Evolutionary conservation across 2,797 vertebrate species (phyloP).

Genomic region (Aviceda leuphotes): DNA sequence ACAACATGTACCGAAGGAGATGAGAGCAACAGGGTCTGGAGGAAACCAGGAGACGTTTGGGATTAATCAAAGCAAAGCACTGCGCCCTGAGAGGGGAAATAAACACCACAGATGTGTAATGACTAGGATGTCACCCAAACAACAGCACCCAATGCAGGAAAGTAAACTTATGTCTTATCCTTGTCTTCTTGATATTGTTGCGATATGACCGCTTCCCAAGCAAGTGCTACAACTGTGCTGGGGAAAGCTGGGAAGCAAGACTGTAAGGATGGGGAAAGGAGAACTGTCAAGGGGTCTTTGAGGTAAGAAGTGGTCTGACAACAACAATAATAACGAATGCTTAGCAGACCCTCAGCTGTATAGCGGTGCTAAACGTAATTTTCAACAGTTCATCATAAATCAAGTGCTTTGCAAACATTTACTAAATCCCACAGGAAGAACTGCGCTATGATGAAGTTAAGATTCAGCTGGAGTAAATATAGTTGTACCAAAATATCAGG

Average conservation of each 20-base stretch:
- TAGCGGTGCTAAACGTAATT: not conserved
- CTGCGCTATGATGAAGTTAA: not conserved
- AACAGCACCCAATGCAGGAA: not conserved
- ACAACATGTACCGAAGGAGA: not conserved
- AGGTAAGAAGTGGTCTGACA: slow-evolving; percentile 20
- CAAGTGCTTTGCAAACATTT: slow-evolving; percentile 40
- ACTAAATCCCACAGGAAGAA: slow-evolving; percentile 51
- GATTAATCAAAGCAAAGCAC: not conserved
- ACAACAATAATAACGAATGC: not conserved
- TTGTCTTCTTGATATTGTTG: not conserved
- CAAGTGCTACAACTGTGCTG: not conserved
- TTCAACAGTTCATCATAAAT: slow-evolving; percentile 33
- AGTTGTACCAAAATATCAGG: slow-evolving; percentile 34
- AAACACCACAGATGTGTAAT: not conserved
- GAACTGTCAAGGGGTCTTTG: not conserved
- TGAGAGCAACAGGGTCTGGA: not conserved
- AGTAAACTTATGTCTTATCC: not conserved
- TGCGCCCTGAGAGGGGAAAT: not conserved
- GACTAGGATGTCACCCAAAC: not conserved
- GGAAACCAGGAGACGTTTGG: slow-evolving; percentile 11
- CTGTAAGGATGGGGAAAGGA: not conserved
- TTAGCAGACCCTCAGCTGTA: not conserved
- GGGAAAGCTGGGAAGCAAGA: not conserved
- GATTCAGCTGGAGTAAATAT: slow-evolving; percentile 41
- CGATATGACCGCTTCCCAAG: not conserved